Conservation (phyloP, 1,140 invertebrate genomes). For the Bombus impatiens region DNA sequence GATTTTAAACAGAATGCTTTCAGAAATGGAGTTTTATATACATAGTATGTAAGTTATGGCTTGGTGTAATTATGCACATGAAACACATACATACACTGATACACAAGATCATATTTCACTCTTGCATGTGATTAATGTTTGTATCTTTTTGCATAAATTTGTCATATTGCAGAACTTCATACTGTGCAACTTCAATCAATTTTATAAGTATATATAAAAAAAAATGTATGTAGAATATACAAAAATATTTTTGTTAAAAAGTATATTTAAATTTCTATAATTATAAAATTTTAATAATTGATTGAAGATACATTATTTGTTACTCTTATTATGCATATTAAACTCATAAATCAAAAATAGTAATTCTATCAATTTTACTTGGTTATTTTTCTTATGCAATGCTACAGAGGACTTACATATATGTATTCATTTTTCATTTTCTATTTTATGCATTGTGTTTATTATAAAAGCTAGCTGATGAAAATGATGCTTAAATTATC, state of each 20-base stretch:
- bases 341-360: background rate
- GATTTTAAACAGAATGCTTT: slow-evolving; percentile 50
- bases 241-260: background rate
- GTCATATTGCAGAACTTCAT: background rate
- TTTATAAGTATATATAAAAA: background rate
- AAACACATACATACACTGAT: slow-evolving; percentile 10
- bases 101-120: slow-evolving; percentile 31
- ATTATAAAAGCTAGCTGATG: background rate
- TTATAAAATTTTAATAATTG: background rate
- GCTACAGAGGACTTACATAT: background rate
- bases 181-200: slow-evolving; percentile 20
- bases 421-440: background rate
- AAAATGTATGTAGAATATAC: background rate
- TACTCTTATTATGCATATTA: slow-evolving; percentile 6
- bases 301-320: slow-evolving; percentile 6
- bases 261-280: background rate
- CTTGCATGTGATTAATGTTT: slow-evolving; percentile 48
- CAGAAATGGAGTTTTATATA: slow-evolving; percentile 32
- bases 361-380: slow-evolving; percentile 11
- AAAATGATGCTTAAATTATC: slow-evolving; percentile 29
- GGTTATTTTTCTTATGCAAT: background rate
- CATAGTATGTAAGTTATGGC: slow-evolving; percentile 36
- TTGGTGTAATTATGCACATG: slow-evolving; percentile 56
- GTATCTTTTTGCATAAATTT: slow-evolving; percentile 26
- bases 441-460: background rate